Evolutionary conservation across 2,113 vertebrate genomes (phyloP).

Genomic region (Neolamprologus variostigma): DNA sequence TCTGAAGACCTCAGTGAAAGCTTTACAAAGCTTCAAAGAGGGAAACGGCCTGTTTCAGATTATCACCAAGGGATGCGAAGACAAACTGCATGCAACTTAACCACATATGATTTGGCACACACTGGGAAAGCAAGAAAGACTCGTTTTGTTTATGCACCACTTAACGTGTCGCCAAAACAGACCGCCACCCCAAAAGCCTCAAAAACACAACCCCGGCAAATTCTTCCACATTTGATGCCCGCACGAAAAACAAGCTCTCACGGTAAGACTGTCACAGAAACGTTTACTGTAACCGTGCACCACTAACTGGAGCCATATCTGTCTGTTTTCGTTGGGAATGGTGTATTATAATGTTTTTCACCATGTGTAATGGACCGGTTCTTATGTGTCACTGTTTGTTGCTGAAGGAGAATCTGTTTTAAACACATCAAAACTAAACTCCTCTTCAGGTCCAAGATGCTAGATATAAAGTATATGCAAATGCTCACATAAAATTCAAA

Average conservation of each 20-base stretch:
- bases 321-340: background rate
- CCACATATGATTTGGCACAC: background rate
- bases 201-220: constrained; percentile 14
- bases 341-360: background rate
- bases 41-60: constrained; percentile 28
- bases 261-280: background rate
- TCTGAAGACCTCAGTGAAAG: constrained; percentile 37
- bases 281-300: background rate
- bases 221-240: background rate
- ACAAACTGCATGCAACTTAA: constrained; percentile 13
- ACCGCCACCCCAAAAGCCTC: background rate
- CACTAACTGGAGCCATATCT: background rate
- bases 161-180: background rate
- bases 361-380: background rate
- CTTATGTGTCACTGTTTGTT: background rate
- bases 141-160: constrained; percentile 10
- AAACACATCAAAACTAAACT: background rate
- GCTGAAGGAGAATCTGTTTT: background rate
- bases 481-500: background rate
- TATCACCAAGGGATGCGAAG: constrained; percentile 5
- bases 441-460: background rate
- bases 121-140: background rate
- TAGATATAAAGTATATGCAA: background rate
- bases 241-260: constrained; percentile 4
- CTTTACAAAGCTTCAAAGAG: constrained; percentile 45